Conservation (phyloP, 1,140 invertebrate genomes). For the Bacillus rossius region DNA sequence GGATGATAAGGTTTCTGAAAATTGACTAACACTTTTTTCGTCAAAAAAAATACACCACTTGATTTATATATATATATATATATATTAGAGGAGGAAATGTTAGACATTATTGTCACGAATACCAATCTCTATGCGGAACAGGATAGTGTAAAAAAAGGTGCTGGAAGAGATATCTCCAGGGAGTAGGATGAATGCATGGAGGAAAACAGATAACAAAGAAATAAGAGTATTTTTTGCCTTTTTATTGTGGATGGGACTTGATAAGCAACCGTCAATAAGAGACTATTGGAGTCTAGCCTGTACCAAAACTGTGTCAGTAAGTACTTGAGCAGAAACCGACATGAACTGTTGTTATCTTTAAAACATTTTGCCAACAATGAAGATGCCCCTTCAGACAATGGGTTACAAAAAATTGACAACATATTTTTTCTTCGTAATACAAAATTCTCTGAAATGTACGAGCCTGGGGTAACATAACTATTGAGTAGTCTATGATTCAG, state of each 20-base stretch:
- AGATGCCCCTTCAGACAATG: slow-evolving; percentile 11
- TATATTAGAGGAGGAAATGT: slow-evolving; percentile 17
- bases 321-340: slow-evolving; percentile 10
- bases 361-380: too few relatives aligned
- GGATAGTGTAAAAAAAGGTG: too few relatives aligned
- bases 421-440: slow-evolving; percentile 15
- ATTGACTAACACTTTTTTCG: too few relatives aligned
- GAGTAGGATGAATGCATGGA: too few relatives aligned
- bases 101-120: slow-evolving; percentile 14
- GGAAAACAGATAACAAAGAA: too few relatives aligned
- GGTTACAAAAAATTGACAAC: slow-evolving; percentile 5
- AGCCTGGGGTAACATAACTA: slow-evolving; percentile 29
- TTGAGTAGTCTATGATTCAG: slow-evolving; percentile 40
- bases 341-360: slow-evolving; percentile 9
- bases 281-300: slow-evolving; percentile 11
- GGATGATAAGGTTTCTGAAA: too few relatives aligned
- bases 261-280: slow-evolving; percentile 1
- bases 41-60: slow-evolving; percentile 1
- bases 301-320: slow-evolving; percentile 9
- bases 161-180: too few relatives aligned
- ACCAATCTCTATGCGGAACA: too few relatives aligned
- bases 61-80: slow-evolving; percentile 9
- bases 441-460: slow-evolving; percentile 20
- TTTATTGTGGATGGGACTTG: slow-evolving; percentile 11
- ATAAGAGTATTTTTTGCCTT: too few relatives aligned